A percentile compares a stretch with the other conserved stretches of the same genome.
These are phyloP conservation scores for Chrysochloris asiatica DNA, from an alignment of 2,113 vertebrate genomes.

Conservation along the genomic window DNA sequence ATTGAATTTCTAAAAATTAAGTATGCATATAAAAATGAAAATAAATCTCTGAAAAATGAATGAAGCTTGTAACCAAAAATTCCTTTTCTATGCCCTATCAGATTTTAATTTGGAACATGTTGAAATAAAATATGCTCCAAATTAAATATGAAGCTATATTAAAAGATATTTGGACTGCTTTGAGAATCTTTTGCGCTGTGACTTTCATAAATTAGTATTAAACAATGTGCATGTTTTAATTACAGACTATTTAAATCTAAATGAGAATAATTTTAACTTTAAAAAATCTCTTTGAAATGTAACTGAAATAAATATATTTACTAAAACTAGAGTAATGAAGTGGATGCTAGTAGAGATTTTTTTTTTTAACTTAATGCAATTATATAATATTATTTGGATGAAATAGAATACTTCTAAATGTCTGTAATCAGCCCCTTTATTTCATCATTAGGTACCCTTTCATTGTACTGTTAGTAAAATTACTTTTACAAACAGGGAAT, in stretches of 20 bases:
- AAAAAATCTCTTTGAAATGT: constrained; percentile 59
- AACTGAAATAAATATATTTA: constrained; percentile 43
- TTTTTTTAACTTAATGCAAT: constrained; percentile 36
- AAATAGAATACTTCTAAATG: not conserved
- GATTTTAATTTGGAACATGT: not conserved
- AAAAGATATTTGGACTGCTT: not conserved
- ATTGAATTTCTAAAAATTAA: not conserved
- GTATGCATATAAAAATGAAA: not conserved
- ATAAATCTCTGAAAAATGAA: not conserved
- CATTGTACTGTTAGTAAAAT: not conserved
- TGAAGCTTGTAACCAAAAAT: not conserved
- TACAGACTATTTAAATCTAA: constrained; percentile 45
- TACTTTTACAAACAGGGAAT: not conserved
- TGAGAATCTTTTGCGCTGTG: constrained; percentile 20
- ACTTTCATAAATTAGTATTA: constrained; percentile 40
- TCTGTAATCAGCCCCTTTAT: constrained; percentile 11
- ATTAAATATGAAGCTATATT: not conserved
- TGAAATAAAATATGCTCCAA: not conserved
- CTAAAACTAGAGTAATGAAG: constrained; percentile 51
- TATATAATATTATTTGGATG: constrained; percentile 27
- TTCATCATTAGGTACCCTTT: not conserved
- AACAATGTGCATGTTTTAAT: constrained; percentile 53
- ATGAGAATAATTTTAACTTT: constrained; percentile 38
- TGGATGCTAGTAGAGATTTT: not conserved
- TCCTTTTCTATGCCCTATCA: not conserved